Conservation (phyloP, 2,888 invertebrate genomes). For the Timema cristinae region DNA sequence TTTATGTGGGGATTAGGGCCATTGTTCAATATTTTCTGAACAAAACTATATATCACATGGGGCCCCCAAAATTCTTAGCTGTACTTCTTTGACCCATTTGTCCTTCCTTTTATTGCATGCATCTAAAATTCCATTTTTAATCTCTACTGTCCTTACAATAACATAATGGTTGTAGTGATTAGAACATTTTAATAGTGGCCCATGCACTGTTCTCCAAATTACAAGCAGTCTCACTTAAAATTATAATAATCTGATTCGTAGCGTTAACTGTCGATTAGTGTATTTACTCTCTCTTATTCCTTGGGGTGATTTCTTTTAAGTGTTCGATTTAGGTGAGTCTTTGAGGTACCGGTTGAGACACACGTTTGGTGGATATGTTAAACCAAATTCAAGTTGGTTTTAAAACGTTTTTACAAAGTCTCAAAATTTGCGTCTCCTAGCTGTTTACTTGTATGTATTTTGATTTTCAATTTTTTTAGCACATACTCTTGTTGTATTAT, state of each 20-base stretch:
- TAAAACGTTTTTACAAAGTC: background rate
- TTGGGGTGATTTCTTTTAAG: background rate
- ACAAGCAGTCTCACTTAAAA: background rate
- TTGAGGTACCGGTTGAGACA: conserved; percentile 6
- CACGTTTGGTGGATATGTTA: background rate
- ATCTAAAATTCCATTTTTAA: background rate
- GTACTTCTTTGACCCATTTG: background rate
- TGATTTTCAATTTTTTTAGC: background rate
- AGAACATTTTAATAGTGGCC: background rate
- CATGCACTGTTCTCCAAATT: background rate
- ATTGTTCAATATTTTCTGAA: background rate
- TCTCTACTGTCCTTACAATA: background rate
- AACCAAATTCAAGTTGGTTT: background rate
- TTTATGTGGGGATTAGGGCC: background rate
- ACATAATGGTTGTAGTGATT: background rate
- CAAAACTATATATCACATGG: background rate
- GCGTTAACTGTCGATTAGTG: background rate
- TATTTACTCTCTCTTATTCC: background rate
- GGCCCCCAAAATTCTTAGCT: background rate
- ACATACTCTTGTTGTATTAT: background rate
- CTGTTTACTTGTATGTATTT: conserved; percentile 5
- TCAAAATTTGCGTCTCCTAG: background rate
- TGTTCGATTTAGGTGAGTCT: background rate
- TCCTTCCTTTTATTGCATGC: background rate
- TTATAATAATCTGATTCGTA: background rate